Conservation (phyloP, 2,113 vertebrate genomes). For the Laticauda colubrina region DNA sequence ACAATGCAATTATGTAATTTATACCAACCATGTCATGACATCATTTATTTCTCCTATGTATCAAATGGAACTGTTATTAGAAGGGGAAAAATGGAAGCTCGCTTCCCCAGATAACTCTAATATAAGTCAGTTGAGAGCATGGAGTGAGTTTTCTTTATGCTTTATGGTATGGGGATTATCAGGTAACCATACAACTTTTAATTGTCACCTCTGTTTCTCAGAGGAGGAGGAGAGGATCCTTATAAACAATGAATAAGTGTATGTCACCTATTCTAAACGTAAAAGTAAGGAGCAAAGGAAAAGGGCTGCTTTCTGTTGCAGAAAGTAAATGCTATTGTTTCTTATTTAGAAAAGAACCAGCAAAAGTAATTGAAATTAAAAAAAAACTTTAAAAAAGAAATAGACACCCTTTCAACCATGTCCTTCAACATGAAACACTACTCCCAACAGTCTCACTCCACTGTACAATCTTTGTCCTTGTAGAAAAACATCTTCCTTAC, state of each 20-base stretch:
- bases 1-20: neutral
- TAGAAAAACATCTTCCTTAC: neutral
- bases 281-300: neutral
- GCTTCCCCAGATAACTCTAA: neutral
- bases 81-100: neutral
- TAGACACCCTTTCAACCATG: neutral
- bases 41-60: neutral
- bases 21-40: neutral
- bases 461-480: neutral
- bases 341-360: neutral
- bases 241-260: neutral
- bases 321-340: neutral
- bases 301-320: neutral
- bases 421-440: neutral
- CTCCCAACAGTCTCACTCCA: neutral
- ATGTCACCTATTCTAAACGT: neutral
- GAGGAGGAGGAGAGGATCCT: neutral
- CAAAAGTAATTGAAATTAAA: neutral
- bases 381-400: neutral
- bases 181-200: neutral
- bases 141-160: neutral
- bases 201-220: neutral
- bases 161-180: neutral
- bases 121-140: neutral
- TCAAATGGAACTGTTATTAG: neutral